A percentile compares a stretch with the other conserved stretches of the same genome.
Conservation (phyloP, 2,113 vertebrate species). For the Cinclus mexicanus region DNA sequence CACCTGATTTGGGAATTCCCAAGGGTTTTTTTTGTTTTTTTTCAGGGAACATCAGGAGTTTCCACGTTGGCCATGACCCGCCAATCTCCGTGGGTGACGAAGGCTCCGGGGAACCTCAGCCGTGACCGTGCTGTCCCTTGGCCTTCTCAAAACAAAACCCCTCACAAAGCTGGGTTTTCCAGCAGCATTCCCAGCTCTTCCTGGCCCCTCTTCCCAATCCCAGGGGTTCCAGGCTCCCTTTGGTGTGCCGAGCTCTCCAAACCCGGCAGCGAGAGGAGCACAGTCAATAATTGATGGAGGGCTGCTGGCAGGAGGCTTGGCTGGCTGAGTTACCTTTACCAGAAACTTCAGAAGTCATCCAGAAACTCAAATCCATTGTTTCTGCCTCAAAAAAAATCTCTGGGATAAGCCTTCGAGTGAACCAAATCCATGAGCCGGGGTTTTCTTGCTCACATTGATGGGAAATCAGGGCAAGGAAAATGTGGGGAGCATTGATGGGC, state of each 20-base stretch:
- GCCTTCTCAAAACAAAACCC: background rate
- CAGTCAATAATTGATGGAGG: background rate
- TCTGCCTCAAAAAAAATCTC: background rate
- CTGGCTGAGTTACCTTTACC: background rate
- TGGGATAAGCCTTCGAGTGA: background rate
- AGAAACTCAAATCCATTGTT: background rate
- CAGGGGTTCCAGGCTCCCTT: background rate
- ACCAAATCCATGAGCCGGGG: fast-evolving
- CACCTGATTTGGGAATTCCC: background rate
- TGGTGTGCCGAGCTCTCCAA: background rate
- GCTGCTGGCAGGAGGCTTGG: background rate
- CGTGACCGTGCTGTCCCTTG: background rate
- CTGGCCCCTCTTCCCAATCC: background rate
- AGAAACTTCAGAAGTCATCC: background rate
- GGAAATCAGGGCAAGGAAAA: background rate
- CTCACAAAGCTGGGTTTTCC: background rate
- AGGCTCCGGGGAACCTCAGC: background rate
- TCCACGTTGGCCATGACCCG: background rate
- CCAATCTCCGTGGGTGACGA: fast-evolving
- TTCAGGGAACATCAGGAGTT: background rate
- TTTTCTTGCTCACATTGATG: background rate
- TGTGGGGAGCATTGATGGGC: fast-evolving
- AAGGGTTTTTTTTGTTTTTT: too few species aligned
- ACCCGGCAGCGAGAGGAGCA: background rate
- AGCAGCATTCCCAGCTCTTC: background rate